Conservation (phyloP, 2,113 vertebrate species). For the Oryzias curvinotus region DNA sequence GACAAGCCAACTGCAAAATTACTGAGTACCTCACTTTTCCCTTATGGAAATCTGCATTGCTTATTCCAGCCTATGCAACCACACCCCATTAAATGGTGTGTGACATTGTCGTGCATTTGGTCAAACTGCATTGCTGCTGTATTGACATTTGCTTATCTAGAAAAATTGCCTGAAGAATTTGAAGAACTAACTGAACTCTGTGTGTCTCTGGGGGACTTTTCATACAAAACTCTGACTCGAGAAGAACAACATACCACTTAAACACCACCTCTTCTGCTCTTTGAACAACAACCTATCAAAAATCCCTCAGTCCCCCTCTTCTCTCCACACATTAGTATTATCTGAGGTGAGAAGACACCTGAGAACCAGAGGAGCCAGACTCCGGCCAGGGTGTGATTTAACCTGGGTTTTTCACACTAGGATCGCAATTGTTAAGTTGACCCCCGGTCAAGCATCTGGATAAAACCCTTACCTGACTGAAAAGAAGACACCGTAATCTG, state of each 20-base stretch:
- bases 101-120: slow-evolving; percentile 1
- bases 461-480: slow-evolving; percentile 3
- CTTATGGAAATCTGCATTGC: not conserved
- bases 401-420: slow-evolving; percentile 54
- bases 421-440: slow-evolving; percentile 30
- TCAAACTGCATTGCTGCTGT: not conserved
- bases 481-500: slow-evolving; percentile 20
- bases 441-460: slow-evolving; percentile 45
- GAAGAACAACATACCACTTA: slow-evolving; percentile 10
- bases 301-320: slow-evolving; percentile 5
- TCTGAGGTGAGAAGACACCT: slow-evolving; percentile 59
- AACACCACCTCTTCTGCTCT: slow-evolving; percentile 16
- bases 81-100: not conserved
- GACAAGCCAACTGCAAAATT: no score
- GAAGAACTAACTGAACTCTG: not conserved
- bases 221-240: slow-evolving; percentile 5
- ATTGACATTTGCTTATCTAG: not conserved
- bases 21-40: no score
- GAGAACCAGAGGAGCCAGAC: slow-evolving; percentile 60
- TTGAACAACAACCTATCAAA: slow-evolving; percentile 1
- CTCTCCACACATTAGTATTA: slow-evolving; percentile 43
- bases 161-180: not conserved
- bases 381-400: slow-evolving; percentile 38
- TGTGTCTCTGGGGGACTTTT: not conserved
- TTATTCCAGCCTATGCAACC: not conserved